Evolutionary conservation across 1,140 invertebrate species (phyloP).

Genomic region (Eriocheir sinensis): DNA sequence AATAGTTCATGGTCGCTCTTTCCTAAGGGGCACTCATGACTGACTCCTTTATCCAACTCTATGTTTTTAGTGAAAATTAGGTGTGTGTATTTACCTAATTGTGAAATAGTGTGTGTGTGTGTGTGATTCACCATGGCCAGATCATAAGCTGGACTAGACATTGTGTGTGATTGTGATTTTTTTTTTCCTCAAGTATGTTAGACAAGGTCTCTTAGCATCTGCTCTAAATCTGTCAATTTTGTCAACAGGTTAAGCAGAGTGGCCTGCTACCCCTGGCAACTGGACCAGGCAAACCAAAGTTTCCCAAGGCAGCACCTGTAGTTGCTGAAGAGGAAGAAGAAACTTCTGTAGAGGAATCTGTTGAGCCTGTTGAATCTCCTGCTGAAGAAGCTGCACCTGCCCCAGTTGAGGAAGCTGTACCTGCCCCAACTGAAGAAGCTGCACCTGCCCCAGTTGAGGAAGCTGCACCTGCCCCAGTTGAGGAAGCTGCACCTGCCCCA

Average conservation of each 20-base stretch:
- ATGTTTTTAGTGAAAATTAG: too few relatives aligned
- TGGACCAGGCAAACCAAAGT: slow-evolving; percentile 29
- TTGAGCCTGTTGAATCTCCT: slow-evolving; percentile 17
- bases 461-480: slow-evolving; percentile 8
- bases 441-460: slow-evolving; percentile 10
- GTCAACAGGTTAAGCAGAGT: slow-evolving; percentile 63
- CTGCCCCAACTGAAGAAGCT: background rate
- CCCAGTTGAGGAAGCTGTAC: background rate
- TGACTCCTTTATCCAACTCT: too few relatives aligned
- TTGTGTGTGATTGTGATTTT: too few relatives aligned
- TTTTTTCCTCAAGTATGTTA: too few relatives aligned
- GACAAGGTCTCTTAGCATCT: too few relatives aligned
- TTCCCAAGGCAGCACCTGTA: background rate
- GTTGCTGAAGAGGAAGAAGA: slow-evolving; percentile 39
- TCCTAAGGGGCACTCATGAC: too few relatives aligned
- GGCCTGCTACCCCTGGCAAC: slow-evolving; percentile 44
- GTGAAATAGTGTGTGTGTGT: too few relatives aligned
- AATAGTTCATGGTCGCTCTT: too few relatives aligned
- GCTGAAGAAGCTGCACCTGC: background rate
- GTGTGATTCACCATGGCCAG: too few relatives aligned
- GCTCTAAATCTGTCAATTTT: background rate
- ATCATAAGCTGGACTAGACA: too few relatives aligned
- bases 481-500: background rate
- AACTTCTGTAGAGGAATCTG: background rate
- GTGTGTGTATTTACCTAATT: too few relatives aligned